These are phyloP conservation scores for Eristalis tenax DNA, from an alignment of 2,888 invertebrate genomes.

Conservation along the genomic window DNA sequence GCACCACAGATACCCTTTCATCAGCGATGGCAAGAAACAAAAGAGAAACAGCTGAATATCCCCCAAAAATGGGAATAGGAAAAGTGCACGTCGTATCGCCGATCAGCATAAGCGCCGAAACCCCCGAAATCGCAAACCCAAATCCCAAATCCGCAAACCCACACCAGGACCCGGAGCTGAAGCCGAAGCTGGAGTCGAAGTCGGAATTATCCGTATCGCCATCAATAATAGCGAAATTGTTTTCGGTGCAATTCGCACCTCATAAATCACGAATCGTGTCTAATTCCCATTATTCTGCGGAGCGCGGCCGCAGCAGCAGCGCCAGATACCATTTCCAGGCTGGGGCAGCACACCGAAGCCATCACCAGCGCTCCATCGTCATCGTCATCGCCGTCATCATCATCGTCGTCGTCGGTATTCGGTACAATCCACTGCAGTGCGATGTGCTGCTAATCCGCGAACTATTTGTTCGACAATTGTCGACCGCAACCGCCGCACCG, in stretches of 20 bases:
- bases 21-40: background rate
- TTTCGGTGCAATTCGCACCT: conserved; percentile 80
- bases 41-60: background rate
- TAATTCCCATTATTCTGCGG: conserved; percentile 74
- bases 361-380: conserved; percentile 44
- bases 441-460: conserved; percentile 68
- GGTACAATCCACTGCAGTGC: conserved; percentile 53
- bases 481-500: conserved; percentile 30
- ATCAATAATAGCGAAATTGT: conserved; percentile 75
- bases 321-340: conserved; percentile 34
- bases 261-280: conserved; percentile 81
- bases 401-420: conserved; percentile 19
- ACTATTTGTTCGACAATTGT: conserved; percentile 72
- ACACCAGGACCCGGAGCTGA: background rate
- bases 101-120: conserved; percentile 47
- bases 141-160: conserved; percentile 27
- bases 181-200: conserved; percentile 14
- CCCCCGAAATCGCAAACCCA: background rate
- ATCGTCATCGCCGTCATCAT: conserved; percentile 28
- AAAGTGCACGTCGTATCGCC: conserved; percentile 29
- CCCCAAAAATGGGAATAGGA: conserved; percentile 14
- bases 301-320: conserved; percentile 45
- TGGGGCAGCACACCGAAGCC: conserved; percentile 18
- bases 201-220: conserved; percentile 57
- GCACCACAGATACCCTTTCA: background rate